These are phyloP conservation scores for Vireo altiloquus DNA, from an alignment of 2,113 vertebrate genomes.

Conservation along the genomic window DNA sequence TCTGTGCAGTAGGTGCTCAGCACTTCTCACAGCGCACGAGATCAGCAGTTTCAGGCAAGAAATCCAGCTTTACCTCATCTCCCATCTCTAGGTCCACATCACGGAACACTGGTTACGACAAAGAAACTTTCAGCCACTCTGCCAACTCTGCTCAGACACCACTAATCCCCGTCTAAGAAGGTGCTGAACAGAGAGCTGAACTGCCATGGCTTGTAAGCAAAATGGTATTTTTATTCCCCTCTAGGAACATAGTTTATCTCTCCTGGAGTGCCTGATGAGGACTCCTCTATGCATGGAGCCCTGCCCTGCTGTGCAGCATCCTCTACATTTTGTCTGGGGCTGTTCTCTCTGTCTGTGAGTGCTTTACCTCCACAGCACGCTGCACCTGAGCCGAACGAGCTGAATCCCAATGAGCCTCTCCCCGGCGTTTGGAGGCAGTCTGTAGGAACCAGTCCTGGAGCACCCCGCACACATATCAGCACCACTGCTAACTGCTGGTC, in stretches of 20 bases:
- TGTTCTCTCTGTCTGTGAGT: not conserved
- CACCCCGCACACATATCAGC: fast-evolving
- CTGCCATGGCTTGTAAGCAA: not conserved
- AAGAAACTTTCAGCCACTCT: not conserved
- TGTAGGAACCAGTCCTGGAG: not conserved
- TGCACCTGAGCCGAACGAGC: not conserved
- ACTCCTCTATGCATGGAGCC: not conserved
- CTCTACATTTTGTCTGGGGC: not conserved
- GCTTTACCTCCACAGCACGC: fast-evolving
- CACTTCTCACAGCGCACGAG: fast-evolving
- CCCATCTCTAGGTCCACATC: fast-evolving
- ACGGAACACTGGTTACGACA: not conserved
- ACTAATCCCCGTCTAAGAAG: not conserved
- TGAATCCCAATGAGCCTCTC: not conserved
- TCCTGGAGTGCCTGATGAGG: not conserved
- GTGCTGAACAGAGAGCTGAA: not conserved
- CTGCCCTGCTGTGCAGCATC: not conserved
- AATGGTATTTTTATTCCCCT: not conserved
- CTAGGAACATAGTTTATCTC: not conserved
- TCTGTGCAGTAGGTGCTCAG: not conserved
- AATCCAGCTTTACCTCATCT: not conserved
- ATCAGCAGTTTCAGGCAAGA: not conserved
- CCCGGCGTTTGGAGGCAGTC: fast-evolving
- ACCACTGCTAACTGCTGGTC: not conserved
- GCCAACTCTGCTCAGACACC: not conserved